A percentile compares a stretch with the other conserved stretches of the same genome.
Conservation (phyloP, 2,888 invertebrate species). For the Anorthoa munda region DNA sequence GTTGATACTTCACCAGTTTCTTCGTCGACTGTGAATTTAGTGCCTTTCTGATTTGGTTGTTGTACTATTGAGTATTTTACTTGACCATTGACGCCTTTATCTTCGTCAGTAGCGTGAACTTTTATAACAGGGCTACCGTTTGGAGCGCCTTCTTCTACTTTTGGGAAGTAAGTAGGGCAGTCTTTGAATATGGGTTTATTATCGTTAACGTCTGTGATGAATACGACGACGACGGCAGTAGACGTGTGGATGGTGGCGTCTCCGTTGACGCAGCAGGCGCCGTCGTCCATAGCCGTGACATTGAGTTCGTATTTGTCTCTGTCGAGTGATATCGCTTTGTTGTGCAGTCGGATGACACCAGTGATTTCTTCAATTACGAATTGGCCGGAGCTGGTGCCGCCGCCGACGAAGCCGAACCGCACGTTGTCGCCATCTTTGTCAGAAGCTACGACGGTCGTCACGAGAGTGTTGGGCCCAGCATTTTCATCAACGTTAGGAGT, state of each 20-base stretch:
- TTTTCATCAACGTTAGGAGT: conserved; percentile 99
- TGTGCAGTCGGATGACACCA: conserved; percentile 97
- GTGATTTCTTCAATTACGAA: conserved; percentile 99
- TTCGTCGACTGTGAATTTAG: conserved; percentile 98
- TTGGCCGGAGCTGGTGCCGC: conserved; percentile 97
- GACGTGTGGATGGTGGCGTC: conserved; percentile 97
- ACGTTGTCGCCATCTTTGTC: conserved; percentile 99
- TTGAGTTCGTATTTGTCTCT: conserved; percentile 98
- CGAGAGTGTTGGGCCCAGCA: conserved; percentile 98
- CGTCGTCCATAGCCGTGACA: conserved; percentile 99
- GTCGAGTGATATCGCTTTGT: conserved; percentile 96
- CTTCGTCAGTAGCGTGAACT: conserved; percentile 98
- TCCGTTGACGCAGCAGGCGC: conserved; percentile 98
- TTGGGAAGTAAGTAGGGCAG: conserved; percentile 97
- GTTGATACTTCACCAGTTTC: conserved; percentile 98
- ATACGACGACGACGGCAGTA: conserved; percentile 98
- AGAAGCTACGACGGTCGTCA: conserved; percentile 98
- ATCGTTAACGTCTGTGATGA: conserved; percentile 99
- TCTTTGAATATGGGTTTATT: conserved; percentile 99
- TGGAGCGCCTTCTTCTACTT: conserved; percentile 98
- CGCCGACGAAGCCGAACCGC: conserved; percentile 97
- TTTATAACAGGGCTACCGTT: conserved; percentile 98
- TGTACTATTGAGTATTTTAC: conserved; percentile 99
- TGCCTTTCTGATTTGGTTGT: conserved; percentile 98
- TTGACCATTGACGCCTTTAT: conserved; percentile 98